These are phyloP conservation scores for Caenorhabditis briggsae DNA, from an alignment of 1,140 invertebrate species.

Conservation along the genomic window DNA sequence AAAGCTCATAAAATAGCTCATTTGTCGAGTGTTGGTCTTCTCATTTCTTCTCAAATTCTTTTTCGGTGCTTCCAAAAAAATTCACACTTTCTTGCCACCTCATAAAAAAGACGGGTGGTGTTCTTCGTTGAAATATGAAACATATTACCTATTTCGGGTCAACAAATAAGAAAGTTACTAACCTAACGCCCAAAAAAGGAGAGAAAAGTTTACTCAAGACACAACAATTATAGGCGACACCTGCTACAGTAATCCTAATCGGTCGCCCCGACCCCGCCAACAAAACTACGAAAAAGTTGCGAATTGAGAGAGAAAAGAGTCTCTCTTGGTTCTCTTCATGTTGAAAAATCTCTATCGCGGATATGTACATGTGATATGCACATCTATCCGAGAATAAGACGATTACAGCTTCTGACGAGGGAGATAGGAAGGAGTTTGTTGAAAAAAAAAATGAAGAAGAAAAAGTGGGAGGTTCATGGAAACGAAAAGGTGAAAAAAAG, in stretches of 20 bases:
- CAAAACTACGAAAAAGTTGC: constrained; percentile 1
- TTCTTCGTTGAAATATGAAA: neutral
- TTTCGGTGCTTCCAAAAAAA: neutral
- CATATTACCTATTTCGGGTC: neutral
- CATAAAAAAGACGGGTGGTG: neutral
- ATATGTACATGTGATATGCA: constrained; percentile 39
- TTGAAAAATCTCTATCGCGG: neutral
- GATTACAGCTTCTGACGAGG: constrained; percentile 6
- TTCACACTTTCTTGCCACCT: neutral
- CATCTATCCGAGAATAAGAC: neutral
- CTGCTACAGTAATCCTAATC: constrained; percentile 22
- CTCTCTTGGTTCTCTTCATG: neutral
- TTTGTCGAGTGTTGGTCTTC: neutral
- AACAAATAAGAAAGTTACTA: constrained; percentile 19
- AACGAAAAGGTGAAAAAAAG: neutral
- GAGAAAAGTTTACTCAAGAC: constrained; percentile 30
- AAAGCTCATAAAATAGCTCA: constrained; percentile 53
- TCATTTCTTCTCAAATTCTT: neutral
- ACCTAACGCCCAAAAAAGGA: neutral
- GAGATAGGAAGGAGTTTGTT: neutral
- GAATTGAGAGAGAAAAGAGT: neutral
- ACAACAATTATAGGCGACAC: constrained; percentile 10
- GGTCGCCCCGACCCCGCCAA: neutral
- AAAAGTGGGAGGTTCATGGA: neutral
- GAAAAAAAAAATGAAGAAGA: neutral